phyloP scores from a whole-genome alignment of 2,888 invertebrate genomes.

The Monoplex corrugatus region DNA sequence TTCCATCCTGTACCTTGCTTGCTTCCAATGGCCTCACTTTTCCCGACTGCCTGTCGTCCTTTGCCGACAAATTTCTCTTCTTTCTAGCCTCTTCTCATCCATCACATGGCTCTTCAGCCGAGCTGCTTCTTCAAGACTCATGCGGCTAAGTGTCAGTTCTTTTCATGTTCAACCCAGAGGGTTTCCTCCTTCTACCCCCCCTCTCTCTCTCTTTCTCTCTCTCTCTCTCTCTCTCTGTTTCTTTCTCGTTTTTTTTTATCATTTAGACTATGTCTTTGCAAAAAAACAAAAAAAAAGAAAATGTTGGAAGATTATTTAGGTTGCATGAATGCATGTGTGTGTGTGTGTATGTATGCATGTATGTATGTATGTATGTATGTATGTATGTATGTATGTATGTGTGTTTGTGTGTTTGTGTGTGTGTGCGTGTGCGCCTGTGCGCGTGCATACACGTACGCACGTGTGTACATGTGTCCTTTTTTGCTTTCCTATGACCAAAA shows the following conservation, averaged over 20 bases:
- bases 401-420: not conserved
- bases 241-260: not conserved
- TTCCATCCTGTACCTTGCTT: not conserved
- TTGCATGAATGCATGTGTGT: too few relatives aligned
- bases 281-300: too few relatives aligned
- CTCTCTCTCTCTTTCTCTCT: conserved; percentile 6
- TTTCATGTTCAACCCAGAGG: not conserved
- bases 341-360: too few relatives aligned
- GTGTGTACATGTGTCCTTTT: too few relatives aligned
- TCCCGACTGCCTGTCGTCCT: not conserved
- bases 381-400: not conserved
- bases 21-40: too few relatives aligned
- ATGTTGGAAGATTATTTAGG: too few relatives aligned
- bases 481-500: too few relatives aligned
- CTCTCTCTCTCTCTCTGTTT: not conserved
- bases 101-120: not conserved
- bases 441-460: too few relatives aligned
- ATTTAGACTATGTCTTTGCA: too few relatives aligned
- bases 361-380: too few relatives aligned
- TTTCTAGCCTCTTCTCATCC: conserved; percentile 10
- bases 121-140: not conserved
- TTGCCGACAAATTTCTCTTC: not conserved
- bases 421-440: too few relatives aligned
- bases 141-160: conserved; percentile 29
- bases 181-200: not conserved